phyloP scores from a whole-genome alignment of 2,113 vertebrate species.

The Lepus timidus region DNA sequence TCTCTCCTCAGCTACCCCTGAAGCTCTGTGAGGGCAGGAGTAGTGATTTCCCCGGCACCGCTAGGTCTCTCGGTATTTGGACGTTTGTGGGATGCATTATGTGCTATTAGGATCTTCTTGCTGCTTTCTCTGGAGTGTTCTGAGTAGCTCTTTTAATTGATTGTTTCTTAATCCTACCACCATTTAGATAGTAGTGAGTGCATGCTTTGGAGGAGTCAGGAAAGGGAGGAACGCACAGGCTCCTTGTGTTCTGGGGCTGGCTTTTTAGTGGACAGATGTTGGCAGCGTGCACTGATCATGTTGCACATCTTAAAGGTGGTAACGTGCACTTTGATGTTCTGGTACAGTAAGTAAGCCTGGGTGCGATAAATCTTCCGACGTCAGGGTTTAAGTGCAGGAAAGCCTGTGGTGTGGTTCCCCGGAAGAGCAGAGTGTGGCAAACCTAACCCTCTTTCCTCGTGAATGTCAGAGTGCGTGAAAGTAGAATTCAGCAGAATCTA shows the following conservation, averaged over 20 bases:
- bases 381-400: not conserved
- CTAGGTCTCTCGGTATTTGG: not conserved
- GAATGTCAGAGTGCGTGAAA: not conserved
- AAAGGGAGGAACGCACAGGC: not conserved
- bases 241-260: not conserved
- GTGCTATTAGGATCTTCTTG: not conserved
- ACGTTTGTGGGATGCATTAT: not conserved
- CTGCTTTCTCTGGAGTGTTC: not conserved
- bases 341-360: slow-evolving; percentile 22
- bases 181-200: not conserved
- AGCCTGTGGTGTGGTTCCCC: not conserved
- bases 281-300: not conserved
- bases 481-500: slow-evolving; percentile 17
- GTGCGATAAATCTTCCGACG: slow-evolving; percentile 55
- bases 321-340: slow-evolving; percentile 31
- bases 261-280: slow-evolving; percentile 29
- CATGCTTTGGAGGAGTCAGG: not conserved
- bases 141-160: slow-evolving; percentile 24
- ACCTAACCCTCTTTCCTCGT: not conserved
- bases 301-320: not conserved
- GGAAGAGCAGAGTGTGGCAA: not conserved
- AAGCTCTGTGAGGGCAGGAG: not conserved
- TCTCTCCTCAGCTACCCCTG: not conserved
- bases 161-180: slow-evolving; percentile 23
- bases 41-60: not conserved